These are phyloP conservation scores for Apodemia mormo DNA, from an alignment of 2,888 invertebrate genomes.

Conservation along the genomic window DNA sequence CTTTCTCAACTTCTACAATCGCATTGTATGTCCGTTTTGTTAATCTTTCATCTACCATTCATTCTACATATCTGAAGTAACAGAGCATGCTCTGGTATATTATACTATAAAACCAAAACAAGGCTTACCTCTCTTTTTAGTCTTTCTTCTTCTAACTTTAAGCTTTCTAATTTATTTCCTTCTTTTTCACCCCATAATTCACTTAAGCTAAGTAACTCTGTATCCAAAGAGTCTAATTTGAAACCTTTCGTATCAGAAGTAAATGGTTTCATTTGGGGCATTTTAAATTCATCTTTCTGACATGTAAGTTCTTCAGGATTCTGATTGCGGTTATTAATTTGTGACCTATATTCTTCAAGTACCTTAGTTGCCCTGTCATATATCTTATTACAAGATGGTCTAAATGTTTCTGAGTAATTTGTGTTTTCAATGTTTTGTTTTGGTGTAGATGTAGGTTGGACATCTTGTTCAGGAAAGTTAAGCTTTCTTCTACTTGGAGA, in stretches of 20 bases:
- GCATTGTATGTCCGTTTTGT: too few relatives aligned
- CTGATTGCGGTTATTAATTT: slow-evolving; percentile 49
- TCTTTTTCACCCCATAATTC: slow-evolving; percentile 84
- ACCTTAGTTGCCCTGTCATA: slow-evolving; percentile 70
- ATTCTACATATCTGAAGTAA: too few relatives aligned
- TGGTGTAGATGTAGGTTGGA: slow-evolving; percentile 72
- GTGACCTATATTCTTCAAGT: slow-evolving; percentile 68
- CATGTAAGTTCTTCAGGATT: slow-evolving; percentile 38
- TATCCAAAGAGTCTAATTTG: slow-evolving; percentile 64
- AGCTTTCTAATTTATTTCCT: slow-evolving; percentile 53
- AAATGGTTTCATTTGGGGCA: slow-evolving; percentile 71
- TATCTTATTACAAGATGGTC: slow-evolving; percentile 70
- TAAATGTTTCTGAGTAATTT: slow-evolving; percentile 54
- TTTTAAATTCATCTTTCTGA: slow-evolving; percentile 61
- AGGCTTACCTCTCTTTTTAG: slow-evolving; percentile 86
- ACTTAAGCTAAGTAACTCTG: slow-evolving; percentile 80
- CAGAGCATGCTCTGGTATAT: too few relatives aligned
- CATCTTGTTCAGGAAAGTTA: slow-evolving; percentile 64
- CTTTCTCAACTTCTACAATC: too few relatives aligned
- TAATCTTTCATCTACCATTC: too few relatives aligned
- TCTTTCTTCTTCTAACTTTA: slow-evolving; percentile 88
- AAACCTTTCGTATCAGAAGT: slow-evolving; percentile 49
- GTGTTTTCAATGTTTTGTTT: slow-evolving; percentile 48
- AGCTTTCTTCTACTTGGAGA: slow-evolving; percentile 61
- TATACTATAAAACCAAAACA: not conserved